Evolutionary conservation across 2,888 invertebrate genomes (phyloP).

Genomic region (Chymomyza amoena): DNA sequence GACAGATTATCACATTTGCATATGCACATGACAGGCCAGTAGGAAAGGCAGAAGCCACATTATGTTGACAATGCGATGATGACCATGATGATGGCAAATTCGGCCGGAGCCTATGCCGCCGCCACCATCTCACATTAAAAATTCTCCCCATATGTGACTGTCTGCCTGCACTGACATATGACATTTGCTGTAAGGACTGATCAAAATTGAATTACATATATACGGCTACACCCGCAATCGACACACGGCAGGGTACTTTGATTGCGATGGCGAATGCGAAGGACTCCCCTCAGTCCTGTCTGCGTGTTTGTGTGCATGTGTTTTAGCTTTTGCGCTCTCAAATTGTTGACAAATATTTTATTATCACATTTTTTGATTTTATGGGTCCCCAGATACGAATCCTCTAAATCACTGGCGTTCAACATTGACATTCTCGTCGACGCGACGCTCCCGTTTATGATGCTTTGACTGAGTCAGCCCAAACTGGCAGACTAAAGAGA

Average conservation of each 20-base stretch:
- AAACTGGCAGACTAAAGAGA: not conserved
- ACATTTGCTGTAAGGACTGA: slow-evolving; percentile 72
- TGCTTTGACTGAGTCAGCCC: slow-evolving; percentile 6
- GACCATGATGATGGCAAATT: slow-evolving; percentile 47
- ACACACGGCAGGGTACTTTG: slow-evolving; percentile 60
- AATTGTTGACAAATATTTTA: slow-evolving; percentile 74
- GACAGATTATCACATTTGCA: slow-evolving; percentile 74
- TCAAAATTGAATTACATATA: slow-evolving; percentile 73
- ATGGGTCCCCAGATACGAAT: slow-evolving; percentile 74
- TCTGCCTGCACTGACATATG: slow-evolving; percentile 53
- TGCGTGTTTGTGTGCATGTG: not conserved
- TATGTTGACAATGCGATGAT: not conserved
- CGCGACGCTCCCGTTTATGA: not conserved
- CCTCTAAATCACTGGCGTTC: slow-evolving; percentile 53
- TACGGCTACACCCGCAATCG: not conserved
- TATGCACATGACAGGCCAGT: slow-evolving; percentile 41
- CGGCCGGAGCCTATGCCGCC: not conserved
- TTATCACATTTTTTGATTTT: slow-evolving; percentile 73
- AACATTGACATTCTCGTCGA: not conserved
- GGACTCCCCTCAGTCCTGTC: slow-evolving; percentile 10
- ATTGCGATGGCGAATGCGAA: slow-evolving; percentile 53
- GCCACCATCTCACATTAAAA: slow-evolving; percentile 27
- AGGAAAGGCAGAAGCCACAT: not conserved
- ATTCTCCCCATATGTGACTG: slow-evolving; percentile 43
- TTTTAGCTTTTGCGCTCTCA: slow-evolving; percentile 39